These are phyloP conservation scores for Poecile atricapillus DNA, from an alignment of 2,113 vertebrate species.

Conservation along the genomic window DNA sequence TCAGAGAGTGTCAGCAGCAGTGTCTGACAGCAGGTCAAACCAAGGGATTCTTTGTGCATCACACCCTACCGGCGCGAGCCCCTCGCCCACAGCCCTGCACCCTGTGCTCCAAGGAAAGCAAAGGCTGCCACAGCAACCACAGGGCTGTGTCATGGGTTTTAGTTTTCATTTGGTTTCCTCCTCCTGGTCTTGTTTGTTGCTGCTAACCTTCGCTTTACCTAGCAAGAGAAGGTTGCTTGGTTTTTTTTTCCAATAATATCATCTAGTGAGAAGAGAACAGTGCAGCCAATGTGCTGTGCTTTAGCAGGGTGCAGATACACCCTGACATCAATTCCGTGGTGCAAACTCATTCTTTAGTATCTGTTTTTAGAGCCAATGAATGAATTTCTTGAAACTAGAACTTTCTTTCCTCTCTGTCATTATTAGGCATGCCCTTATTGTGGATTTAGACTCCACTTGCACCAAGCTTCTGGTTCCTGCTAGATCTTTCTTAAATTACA, in stretches of 20 bases:
- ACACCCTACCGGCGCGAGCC: rapidly evolving
- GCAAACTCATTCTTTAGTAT: neutral
- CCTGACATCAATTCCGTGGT: neutral
- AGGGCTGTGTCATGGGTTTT: neutral
- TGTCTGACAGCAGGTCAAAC: neutral
- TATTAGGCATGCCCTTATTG: neutral
- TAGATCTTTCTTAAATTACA: neutral
- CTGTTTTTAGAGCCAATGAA: neutral
- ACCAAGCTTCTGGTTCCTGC: neutral
- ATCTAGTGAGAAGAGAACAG: neutral
- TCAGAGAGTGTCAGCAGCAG: neutral
- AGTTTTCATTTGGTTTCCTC: neutral
- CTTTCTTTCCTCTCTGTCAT: neutral
- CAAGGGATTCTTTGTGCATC: neutral
- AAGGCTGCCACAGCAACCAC: neutral
- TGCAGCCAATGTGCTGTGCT: neutral
- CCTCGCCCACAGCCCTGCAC: neutral
- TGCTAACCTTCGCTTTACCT: neutral
- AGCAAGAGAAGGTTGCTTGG: neutral
- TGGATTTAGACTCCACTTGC: neutral
- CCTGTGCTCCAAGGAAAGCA: neutral
- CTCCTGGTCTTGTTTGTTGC: neutral
- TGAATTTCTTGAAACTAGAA: neutral
- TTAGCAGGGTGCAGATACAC: neutral
- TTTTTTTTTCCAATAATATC: neutral